Evolutionary conservation across 2,888 invertebrate species (phyloP).

Genomic region (Acanthosepion pharaonis): DNA sequence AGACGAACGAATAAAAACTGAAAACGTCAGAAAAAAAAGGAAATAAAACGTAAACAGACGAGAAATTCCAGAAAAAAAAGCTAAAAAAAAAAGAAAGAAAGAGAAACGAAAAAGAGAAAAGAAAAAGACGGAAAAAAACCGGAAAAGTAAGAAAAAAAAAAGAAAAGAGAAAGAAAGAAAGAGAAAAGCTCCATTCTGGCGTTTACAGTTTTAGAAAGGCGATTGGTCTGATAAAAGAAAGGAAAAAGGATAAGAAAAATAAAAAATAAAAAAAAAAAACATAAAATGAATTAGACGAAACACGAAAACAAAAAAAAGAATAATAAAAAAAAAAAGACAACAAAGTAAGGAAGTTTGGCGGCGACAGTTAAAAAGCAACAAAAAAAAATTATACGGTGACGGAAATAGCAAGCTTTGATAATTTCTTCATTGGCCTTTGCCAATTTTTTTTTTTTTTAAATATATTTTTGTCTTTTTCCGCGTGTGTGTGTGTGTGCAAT

Average conservation of each 20-base stretch:
- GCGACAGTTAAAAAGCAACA: background rate
- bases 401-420: constrained; percentile 9
- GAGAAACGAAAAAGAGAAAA: no score
- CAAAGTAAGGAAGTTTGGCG: no score
- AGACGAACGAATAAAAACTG: no score
- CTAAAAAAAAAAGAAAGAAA: no score
- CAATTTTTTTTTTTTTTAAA: background rate
- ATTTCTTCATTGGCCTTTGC: background rate
- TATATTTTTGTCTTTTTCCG: no score
- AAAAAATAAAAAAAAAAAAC: background rate
- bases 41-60: no score
- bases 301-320: background rate
- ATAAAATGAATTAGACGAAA: background rate
- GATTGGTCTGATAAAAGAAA: no score
- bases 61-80: no score
- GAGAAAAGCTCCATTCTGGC: no score
- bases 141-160: background rate
- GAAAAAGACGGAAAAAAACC: background rate
- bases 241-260: no score
- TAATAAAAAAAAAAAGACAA: background rate
- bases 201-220: background rate
- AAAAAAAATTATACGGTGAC: background rate
- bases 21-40: no score
- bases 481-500: background rate
- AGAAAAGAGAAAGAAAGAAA: no score